phyloP scores from a whole-genome alignment of 1,140 invertebrate genomes.

The Euwallacea similis region DNA sequence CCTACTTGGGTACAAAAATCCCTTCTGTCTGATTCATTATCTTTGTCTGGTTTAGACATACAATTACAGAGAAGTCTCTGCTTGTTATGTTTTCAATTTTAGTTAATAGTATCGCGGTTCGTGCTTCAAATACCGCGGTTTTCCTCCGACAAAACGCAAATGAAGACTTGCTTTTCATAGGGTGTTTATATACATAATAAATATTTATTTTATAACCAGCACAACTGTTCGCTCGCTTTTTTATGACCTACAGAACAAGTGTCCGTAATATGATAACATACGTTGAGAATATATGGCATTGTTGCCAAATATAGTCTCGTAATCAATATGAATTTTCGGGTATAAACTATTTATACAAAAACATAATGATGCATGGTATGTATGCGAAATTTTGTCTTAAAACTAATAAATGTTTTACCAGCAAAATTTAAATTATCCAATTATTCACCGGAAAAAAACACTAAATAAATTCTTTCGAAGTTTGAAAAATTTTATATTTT shows the following conservation, averaged over 20 bases:
- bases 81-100: not conserved
- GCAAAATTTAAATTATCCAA: too few species aligned
- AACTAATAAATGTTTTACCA: too few species aligned
- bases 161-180: slow-evolving; percentile 14
- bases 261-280: slow-evolving; percentile 24
- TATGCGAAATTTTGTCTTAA: too few species aligned
- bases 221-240: slow-evolving; percentile 29
- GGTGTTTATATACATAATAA: slow-evolving; percentile 33
- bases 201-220: slow-evolving; percentile 37
- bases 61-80: not conserved
- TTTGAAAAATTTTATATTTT: too few species aligned
- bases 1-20: not conserved
- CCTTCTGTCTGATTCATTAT: too few species aligned
- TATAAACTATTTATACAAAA: too few species aligned
- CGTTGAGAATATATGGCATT: not conserved
- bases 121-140: slow-evolving; percentile 11
- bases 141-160: slow-evolving; percentile 14
- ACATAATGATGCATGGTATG: too few species aligned
- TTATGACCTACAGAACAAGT: slow-evolving; percentile 31
- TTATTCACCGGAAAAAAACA: too few species aligned
- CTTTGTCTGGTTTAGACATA: too few species aligned
- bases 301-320: slow-evolving; percentile 5
- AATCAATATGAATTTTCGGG: too few species aligned
- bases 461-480: too few species aligned
- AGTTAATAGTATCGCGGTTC: not conserved